Percentiles rank a stretch among this genome's conserved stretches.
phyloP scores from a whole-genome alignment of 30 jellyfish, hydroid and myxozoan genomes.

The Haliclystus octoradiatus region DNA sequence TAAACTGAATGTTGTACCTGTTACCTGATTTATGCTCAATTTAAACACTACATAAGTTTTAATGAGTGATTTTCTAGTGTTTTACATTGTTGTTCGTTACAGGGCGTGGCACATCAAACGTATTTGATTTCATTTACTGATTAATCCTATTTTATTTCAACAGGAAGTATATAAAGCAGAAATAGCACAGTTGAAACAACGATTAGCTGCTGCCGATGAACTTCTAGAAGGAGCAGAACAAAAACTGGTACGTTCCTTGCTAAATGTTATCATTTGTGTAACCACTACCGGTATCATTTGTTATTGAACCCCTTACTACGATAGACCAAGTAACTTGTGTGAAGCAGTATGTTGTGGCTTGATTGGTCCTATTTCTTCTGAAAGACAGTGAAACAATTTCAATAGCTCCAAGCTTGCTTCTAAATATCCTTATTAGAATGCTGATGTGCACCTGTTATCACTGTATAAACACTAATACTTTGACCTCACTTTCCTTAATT shows the following conservation, averaged over 20 bases:
- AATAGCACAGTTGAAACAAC: conserved; percentile 66
- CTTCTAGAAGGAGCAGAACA: conserved; percentile 67
- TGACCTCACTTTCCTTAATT: too few relatives aligned
- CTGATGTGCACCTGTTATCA: too few relatives aligned
- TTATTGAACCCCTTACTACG: neutral
- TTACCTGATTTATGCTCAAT: too few relatives aligned
- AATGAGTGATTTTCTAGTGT: too few relatives aligned
- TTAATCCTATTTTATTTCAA: neutral
- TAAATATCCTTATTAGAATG: too few relatives aligned
- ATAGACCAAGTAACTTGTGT: neutral
- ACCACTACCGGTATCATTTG: neutral
- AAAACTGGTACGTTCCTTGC: conserved; percentile 60
- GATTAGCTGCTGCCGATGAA: conserved; percentile 48
- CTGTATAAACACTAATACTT: too few relatives aligned
- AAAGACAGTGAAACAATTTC: too few relatives aligned
- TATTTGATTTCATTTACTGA: neutral
- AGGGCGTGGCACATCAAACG: neutral
- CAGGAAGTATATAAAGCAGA: conserved; percentile 77
- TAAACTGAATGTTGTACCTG: too few relatives aligned
- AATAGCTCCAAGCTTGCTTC: too few relatives aligned
- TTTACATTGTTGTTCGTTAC: too few relatives aligned
- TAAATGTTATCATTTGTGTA: neutral
- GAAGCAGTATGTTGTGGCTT: neutral
- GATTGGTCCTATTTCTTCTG: too few relatives aligned
- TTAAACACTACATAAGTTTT: too few relatives aligned